phyloP scores from a whole-genome alignment of 2,797 vertebrate species.

The Cetoscarus ocellatus region DNA sequence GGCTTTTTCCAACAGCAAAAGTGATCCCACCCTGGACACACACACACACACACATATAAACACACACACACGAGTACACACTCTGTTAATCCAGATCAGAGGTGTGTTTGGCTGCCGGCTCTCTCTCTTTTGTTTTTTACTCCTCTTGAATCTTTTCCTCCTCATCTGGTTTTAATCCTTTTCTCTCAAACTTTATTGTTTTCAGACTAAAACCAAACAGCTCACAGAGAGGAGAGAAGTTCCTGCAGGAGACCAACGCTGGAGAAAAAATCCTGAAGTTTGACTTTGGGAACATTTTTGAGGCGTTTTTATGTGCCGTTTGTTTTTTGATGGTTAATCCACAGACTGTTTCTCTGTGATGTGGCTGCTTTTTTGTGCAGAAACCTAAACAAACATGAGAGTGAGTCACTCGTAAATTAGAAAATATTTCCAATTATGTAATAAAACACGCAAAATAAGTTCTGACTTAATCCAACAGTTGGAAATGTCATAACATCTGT shows the following conservation, averaged over 20 bases:
- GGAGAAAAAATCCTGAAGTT: no score
- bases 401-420: no score
- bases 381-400: no score
- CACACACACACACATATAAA: constrained; percentile 1
- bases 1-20: constrained; percentile 46
- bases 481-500: no score
- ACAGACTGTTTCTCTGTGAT: no score
- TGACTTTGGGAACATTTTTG: no score
- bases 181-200: background rate
- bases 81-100: constrained; percentile 34
- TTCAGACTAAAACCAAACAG: constrained; percentile 6
- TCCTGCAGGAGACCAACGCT: background rate
- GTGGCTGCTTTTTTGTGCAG: no score
- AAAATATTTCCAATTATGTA: no score
- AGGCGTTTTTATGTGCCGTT: background rate
- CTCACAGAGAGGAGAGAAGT: background rate
- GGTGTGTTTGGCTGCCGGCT: constrained; percentile 45
- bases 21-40: constrained; percentile 45
- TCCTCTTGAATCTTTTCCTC: constrained; percentile 15
- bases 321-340: no score
- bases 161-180: constrained; percentile 50
- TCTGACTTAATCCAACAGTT: no score
- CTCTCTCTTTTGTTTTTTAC: background rate
- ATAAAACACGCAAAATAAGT: no score
- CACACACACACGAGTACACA: constrained; percentile 11